Evolutionary conservation across 2,888 invertebrate species (phyloP).

Genomic region (Heterodera filipjevi): DNA sequence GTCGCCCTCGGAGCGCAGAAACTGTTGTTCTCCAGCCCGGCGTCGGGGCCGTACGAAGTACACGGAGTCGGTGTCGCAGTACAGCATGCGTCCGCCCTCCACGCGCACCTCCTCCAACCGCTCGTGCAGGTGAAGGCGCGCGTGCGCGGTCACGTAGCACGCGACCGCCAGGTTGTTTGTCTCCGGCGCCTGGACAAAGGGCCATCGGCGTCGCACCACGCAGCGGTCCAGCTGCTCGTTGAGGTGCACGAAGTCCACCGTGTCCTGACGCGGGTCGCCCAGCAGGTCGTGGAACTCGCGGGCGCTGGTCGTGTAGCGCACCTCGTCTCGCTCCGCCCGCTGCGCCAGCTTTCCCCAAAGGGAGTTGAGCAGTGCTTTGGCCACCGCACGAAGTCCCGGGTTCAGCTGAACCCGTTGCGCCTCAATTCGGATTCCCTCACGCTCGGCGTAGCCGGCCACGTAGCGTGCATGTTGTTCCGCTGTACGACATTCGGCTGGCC

Average conservation of each 20-base stretch:
- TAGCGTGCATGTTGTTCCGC: background rate
- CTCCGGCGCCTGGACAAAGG: slow-evolving; percentile 1
- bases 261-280: background rate
- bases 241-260: background rate
- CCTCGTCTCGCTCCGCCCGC: background rate
- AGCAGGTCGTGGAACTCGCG: slow-evolving; percentile 13
- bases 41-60: background rate
- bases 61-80: slow-evolving; percentile 28
- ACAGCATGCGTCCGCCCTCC: background rate
- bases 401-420: background rate
- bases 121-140: slow-evolving; percentile 11
- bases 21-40: background rate
- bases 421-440: slow-evolving; percentile 25
- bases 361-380: slow-evolving; percentile 27
- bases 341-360: slow-evolving; percentile 36
- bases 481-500: slow-evolving; percentile 21
- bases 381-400: slow-evolving; percentile 29
- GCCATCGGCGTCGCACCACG: background rate
- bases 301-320: slow-evolving; percentile 9
- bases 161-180: slow-evolving; percentile 27
- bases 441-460: background rate
- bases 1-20: slow-evolving; percentile 17
- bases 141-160: slow-evolving; percentile 17
- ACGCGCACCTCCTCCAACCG: slow-evolving; percentile 7
- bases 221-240: slow-evolving; percentile 17